These are phyloP conservation scores for Entomobrya multifasciata DNA, from an alignment of 2,888 invertebrate genomes.

Conservation along the genomic window DNA sequence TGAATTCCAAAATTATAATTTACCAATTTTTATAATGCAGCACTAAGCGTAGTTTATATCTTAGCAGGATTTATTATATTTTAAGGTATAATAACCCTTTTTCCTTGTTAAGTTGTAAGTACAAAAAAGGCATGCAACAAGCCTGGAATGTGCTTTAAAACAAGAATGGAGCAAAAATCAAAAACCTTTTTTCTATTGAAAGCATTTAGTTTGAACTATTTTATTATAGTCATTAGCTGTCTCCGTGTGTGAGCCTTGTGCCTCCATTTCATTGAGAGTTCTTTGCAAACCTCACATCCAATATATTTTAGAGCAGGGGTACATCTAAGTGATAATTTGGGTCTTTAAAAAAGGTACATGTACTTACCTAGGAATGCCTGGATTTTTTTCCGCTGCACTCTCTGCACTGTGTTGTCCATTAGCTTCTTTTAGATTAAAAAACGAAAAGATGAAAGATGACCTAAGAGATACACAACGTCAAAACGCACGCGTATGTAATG, in stretches of 20 bases:
- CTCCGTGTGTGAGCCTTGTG: constrained; percentile 67
- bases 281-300: constrained; percentile 25
- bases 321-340: constrained; percentile 56
- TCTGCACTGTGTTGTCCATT: too few relatives aligned
- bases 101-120: too few relatives aligned
- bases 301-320: too few relatives aligned
- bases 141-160: constrained; percentile 3
- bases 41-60: too few relatives aligned
- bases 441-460: background rate
- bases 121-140: background rate
- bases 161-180: background rate
- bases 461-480: constrained; percentile 27
- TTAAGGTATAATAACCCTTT: constrained; percentile 49
- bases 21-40: too few relatives aligned
- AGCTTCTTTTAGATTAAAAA: too few relatives aligned
- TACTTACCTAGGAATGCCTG: constrained; percentile 3
- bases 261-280: constrained; percentile 63
- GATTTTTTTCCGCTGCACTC: background rate
- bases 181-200: background rate
- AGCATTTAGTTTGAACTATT: constrained; percentile 41
- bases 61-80: too few relatives aligned
- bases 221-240: constrained; percentile 63
- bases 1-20: too few relatives aligned
- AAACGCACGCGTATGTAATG: constrained; percentile 54
- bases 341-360: constrained; percentile 44